phyloP scores from a whole-genome alignment of 2,797 vertebrate species.

The Limosa lapponica region DNA sequence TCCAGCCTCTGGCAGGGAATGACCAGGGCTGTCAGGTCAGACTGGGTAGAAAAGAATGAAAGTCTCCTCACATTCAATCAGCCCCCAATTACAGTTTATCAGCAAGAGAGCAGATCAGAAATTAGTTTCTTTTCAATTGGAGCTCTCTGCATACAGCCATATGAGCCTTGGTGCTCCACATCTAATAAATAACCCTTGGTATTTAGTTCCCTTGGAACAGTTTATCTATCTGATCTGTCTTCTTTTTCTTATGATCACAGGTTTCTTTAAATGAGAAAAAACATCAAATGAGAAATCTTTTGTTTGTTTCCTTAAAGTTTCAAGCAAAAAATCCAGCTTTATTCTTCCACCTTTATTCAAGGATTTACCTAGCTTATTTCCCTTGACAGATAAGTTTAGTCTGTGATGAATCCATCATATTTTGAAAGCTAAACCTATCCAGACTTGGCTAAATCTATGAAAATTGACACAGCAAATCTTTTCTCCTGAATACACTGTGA shows the following conservation, averaged over 20 bases:
- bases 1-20: slow-evolving; percentile 61
- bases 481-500: neutral
- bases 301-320: neutral
- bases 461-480: neutral
- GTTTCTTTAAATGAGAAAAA: slow-evolving; percentile 21
- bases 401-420: neutral
- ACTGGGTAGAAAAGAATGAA: slow-evolving; percentile 52
- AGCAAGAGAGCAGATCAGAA: slow-evolving; percentile 62
- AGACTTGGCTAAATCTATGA: neutral
- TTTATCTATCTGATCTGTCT: slow-evolving; percentile 8
- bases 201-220: neutral
- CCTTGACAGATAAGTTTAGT: neutral
- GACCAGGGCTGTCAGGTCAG: slow-evolving; percentile 56
- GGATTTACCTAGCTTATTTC: slow-evolving; percentile 22
- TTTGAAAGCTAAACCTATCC: slow-evolving; percentile 11
- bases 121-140: slow-evolving; percentile 59
- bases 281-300: neutral
- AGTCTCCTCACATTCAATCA: slow-evolving; percentile 60
- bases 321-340: neutral
- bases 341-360: neutral
- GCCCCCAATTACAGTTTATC: slow-evolving; percentile 68
- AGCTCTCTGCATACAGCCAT: slow-evolving; percentile 1
- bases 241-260: neutral
- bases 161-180: neutral
- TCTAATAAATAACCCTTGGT: slow-evolving; percentile 39